Evolutionary conservation across 2,888 invertebrate genomes (phyloP), one percentile per base, ranked within the genome.

Genomic region (Andrena minutula): DNA sequence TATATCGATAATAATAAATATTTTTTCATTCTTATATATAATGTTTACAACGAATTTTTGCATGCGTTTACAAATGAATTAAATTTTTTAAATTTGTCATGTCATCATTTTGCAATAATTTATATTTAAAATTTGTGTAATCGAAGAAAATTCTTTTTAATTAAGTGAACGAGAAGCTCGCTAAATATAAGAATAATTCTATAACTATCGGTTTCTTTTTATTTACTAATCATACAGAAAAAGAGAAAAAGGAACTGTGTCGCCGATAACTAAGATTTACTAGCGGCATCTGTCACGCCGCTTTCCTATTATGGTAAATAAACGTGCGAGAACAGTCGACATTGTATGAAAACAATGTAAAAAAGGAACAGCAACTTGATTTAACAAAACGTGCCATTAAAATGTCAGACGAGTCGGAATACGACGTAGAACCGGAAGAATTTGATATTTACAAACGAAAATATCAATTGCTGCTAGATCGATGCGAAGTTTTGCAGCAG

Each of bases 401-500:
- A 70, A 95, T 95, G 95, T 95, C 95, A 61, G 95, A 95, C 91
- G 95, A 96, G 83, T 95, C 95, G 10, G 95, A 95, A 89, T 95
- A 95, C 85, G 95, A 95, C 85, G 94, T 94, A 41, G 94, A 95
- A 77, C 94, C 93, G 41, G 94, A 94, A 85, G 96, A 96, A 92
- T 96, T 96, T 88, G 96, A 96, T 92, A 94, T 96, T 92, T 96
- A 97, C 92, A 96, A 96, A 90, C 95, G 96, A 92, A 97, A 97
- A 94, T 97, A 96, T 93, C 96, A 96, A 93, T 94, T 97, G 89
- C 94, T 97, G 77, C 93, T 96, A 85, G 96, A 97, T 92, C 95
- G 96, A 95, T 97, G 97, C 94, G 96, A 96, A 94, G 95, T 96
- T 88, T 94, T 97, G 87, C 97, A 97, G 92, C 96, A 94, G 94